phyloP scores from a whole-genome alignment of 2,888 invertebrate species.

The Bursaphelenchus okinawaensis region DNA sequence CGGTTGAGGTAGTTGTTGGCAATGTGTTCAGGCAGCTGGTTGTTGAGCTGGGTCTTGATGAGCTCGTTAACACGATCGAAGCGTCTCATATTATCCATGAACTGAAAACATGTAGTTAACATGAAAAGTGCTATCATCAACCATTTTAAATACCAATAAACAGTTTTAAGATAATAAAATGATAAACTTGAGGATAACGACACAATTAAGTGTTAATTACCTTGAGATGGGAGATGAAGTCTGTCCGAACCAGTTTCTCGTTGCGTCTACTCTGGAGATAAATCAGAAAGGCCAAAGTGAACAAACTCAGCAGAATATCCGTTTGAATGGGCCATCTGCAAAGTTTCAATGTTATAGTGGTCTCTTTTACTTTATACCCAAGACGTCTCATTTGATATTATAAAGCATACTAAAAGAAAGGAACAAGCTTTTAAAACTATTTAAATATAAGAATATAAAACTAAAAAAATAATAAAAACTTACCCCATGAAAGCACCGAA shows the following conservation, averaged over 20 bases:
- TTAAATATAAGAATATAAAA: neutral
- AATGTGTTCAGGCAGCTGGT: constrained; percentile 50
- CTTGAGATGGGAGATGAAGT: constrained; percentile 50
- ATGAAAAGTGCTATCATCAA: neutral
- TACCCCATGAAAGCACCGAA: constrained; percentile 25
- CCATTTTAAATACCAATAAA: too few species aligned
- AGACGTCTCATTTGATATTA: too few species aligned
- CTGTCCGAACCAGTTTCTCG: constrained; percentile 47
- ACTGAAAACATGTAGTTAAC: constrained; percentile 13
- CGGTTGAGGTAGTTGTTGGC: constrained; percentile 35
- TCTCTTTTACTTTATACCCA: too few species aligned
- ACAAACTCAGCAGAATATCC: constrained; percentile 41
- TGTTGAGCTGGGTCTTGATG: constrained; percentile 47
- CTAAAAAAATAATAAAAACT: neutral
- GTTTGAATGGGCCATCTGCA: constrained; percentile 43
- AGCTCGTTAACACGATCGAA: constrained; percentile 35
- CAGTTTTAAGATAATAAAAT: too few species aligned
- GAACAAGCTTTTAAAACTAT: neutral
- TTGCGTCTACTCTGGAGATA: constrained; percentile 42
- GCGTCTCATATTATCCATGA: constrained; percentile 23
- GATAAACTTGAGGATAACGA: neutral
- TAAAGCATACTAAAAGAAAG: too few species aligned
- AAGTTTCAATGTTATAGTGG: neutral
- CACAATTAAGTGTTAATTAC: constrained; percentile 12
- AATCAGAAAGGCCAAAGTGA: constrained; percentile 37